Conservation (phyloP, 2,888 invertebrate species). For the Eupithecia vulgata region DNA sequence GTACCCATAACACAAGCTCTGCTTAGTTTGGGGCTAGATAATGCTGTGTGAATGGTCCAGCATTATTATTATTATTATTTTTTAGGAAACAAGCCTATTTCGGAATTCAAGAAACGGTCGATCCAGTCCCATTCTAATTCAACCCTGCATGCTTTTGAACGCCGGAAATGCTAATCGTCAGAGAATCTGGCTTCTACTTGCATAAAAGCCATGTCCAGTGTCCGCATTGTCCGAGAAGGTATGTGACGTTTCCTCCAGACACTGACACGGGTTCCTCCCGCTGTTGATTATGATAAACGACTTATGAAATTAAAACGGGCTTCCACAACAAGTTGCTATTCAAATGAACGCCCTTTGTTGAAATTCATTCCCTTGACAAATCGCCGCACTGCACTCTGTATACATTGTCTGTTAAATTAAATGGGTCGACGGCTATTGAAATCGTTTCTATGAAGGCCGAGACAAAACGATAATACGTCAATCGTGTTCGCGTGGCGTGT, state of each 20-base stretch:
- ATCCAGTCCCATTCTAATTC: not conserved
- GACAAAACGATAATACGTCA: slow-evolving; percentile 76
- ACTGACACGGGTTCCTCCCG: slow-evolving; percentile 77
- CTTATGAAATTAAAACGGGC: slow-evolving; percentile 84
- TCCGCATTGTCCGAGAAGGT: slow-evolving; percentile 74
- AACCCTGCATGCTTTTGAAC: not conserved
- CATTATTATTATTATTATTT: too few relatives aligned
- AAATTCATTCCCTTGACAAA: slow-evolving; percentile 83
- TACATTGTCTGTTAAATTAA: slow-evolving; percentile 79
- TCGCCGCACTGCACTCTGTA: slow-evolving; percentile 74
- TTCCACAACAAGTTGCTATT: slow-evolving; percentile 81
- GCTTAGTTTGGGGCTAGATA: too few relatives aligned
- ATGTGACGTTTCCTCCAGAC: slow-evolving; percentile 80
- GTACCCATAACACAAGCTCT: too few relatives aligned
- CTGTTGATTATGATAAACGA: slow-evolving; percentile 84
- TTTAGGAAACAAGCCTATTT: too few relatives aligned
- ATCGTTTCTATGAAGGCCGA: slow-evolving; percentile 74
- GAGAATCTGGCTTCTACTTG: slow-evolving; percentile 48
- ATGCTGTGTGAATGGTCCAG: too few relatives aligned
- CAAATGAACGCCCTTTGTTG: slow-evolving; percentile 81
- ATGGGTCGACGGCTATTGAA: slow-evolving; percentile 74
- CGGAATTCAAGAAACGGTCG: not conserved
- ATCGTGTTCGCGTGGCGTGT: slow-evolving; percentile 70
- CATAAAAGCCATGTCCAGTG: slow-evolving; percentile 58
- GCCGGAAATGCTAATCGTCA: slow-evolving; percentile 2